Conservation (phyloP, 2,797 vertebrate genomes). For the Galago senegalensis region DNA sequence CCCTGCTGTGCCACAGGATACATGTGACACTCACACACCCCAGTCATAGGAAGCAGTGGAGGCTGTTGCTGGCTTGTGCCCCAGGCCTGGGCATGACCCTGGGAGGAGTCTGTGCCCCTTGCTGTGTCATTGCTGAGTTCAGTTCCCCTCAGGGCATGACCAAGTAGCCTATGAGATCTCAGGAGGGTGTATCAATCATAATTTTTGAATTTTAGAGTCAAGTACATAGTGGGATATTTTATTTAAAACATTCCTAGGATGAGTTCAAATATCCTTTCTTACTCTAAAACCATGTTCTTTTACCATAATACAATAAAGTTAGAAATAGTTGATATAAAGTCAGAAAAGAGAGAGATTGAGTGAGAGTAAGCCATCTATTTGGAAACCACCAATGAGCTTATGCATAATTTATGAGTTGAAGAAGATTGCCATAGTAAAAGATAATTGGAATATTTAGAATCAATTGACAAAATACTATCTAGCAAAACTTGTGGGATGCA, state of each 20-base stretch:
- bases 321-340: background rate
- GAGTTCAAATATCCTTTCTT: background rate
- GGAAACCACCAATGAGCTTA: background rate
- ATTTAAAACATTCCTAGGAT: background rate
- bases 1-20: rapidly evolving
- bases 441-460: rapidly evolving
- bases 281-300: background rate
- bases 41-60: background rate
- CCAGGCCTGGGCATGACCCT: too few species aligned
- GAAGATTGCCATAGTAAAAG: background rate
- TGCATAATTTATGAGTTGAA: background rate
- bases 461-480: background rate
- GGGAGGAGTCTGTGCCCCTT: background rate
- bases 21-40: rapidly evolving
- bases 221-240: too few species aligned
- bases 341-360: background rate
- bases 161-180: background rate
- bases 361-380: background rate
- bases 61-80: too few species aligned
- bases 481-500: too few species aligned
- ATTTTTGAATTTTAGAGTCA: background rate
- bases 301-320: background rate
- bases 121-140: background rate
- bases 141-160: background rate
- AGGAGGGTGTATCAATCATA: background rate